These are phyloP conservation scores for Amblyopsis hoosieri DNA, from an alignment of 2,797 vertebrate genomes.

Conservation along the genomic window DNA sequence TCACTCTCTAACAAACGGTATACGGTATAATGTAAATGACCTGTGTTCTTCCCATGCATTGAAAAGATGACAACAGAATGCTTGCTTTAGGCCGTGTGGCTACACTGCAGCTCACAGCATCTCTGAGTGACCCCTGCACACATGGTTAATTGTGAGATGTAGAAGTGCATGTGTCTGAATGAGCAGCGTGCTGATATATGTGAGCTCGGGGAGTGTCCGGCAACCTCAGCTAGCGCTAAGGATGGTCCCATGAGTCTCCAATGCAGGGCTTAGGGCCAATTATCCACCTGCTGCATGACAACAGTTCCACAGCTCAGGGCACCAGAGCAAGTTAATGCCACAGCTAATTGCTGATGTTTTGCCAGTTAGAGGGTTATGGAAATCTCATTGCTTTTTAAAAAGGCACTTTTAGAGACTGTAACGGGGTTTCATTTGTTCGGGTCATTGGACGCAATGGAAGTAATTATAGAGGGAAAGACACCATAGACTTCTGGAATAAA, in stretches of 20 bases:
- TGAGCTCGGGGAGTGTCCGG: constrained; percentile 30
- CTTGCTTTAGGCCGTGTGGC: constrained; percentile 4
- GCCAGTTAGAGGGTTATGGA: constrained; percentile 55
- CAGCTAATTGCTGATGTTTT: constrained; percentile 66
- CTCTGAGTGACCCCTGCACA: constrained; percentile 39
- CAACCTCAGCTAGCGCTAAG: constrained; percentile 58
- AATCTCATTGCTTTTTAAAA: constrained; percentile 51
- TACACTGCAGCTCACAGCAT: background rate
- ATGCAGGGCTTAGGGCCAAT: constrained; percentile 66
- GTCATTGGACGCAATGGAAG: constrained; percentile 43
- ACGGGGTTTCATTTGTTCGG: constrained; percentile 32
- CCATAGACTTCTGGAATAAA: constrained; percentile 21
- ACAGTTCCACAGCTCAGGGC: constrained; percentile 36
- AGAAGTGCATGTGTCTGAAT: constrained; percentile 46
- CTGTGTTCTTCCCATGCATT: constrained; percentile 21
- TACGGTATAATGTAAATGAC: constrained; percentile 29
- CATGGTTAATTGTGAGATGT: constrained; percentile 65
- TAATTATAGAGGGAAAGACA: constrained; percentile 31
- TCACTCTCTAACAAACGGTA: constrained; percentile 17
- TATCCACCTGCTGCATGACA: constrained; percentile 72
- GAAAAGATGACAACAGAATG: constrained; percentile 2
- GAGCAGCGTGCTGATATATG: constrained; percentile 55
- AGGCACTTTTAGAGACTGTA: constrained; percentile 46
- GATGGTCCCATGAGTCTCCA: constrained; percentile 52
- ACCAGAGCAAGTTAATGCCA: constrained; percentile 63